Conservation (phyloP, 2,797 vertebrate species). For the Sebastes ruberrimus region DNA sequence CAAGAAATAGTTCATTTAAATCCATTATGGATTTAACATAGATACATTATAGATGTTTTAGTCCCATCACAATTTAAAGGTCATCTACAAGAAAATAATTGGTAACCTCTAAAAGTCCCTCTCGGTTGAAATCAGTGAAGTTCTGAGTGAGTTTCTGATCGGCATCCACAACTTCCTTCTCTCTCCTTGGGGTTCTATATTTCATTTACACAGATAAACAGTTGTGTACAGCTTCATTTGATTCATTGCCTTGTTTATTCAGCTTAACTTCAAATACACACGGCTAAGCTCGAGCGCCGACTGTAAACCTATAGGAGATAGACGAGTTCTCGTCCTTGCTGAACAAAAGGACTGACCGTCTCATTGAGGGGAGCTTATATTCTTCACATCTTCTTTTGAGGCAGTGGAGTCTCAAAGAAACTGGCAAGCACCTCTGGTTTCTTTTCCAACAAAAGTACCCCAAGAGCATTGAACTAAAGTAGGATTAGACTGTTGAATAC, state of each 20-base stretch:
- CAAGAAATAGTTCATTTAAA: background rate
- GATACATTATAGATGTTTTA: conserved; percentile 31
- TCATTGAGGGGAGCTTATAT: conserved; percentile 34
- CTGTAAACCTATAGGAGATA: conserved; percentile 21
- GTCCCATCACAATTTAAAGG: conserved; percentile 27
- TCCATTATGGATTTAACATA: conserved; percentile 11
- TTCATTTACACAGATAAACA: conserved; percentile 1
- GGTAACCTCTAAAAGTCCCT: background rate
- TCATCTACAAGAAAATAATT: background rate
- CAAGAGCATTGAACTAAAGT: conserved; percentile 67
- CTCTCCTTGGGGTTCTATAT: conserved; percentile 14
- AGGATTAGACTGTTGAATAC: conserved; percentile 58
- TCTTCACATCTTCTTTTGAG: conserved; percentile 46
- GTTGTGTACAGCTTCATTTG: background rate
- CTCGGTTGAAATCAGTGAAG: background rate
- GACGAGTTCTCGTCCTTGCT: conserved; percentile 44
- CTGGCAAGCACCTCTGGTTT: conserved; percentile 52
- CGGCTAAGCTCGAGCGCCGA: background rate
- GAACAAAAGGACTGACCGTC: conserved; percentile 44
- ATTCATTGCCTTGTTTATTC: conserved; percentile 31
- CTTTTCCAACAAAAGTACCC: conserved; percentile 58
- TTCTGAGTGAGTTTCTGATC: conserved; percentile 1
- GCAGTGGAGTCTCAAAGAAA: conserved; percentile 33
- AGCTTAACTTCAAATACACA: conserved; percentile 21
- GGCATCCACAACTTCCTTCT: background rate